Percentiles rank a stretch among this genome's conserved stretches.
Conservation (phyloP, 1,140 invertebrate genomes). For the Pseudomyrmex concolor region DNA sequence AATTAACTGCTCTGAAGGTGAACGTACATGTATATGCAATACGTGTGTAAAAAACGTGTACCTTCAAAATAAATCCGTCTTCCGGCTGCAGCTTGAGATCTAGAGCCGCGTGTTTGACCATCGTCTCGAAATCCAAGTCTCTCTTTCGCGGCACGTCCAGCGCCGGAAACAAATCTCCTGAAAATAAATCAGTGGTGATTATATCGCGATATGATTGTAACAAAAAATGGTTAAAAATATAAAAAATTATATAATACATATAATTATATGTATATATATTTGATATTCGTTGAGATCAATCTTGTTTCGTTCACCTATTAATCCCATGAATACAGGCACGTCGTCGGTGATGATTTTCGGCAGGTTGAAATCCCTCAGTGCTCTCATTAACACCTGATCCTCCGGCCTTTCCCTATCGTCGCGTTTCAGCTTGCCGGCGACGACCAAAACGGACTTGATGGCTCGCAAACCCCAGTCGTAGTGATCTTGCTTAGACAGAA, state of each 20-base stretch:
- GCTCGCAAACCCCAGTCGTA: constrained; percentile 97
- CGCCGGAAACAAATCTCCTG: constrained; percentile 94
- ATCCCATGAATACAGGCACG: constrained; percentile 95
- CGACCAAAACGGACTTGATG: constrained; percentile 94
- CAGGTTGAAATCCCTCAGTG: constrained; percentile 97
- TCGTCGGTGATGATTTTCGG: constrained; percentile 98
- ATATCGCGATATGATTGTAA: no score
- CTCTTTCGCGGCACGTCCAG: constrained; percentile 90
- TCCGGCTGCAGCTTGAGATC: constrained; percentile 96
- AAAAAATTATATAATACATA: no score
- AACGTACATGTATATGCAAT: constrained; percentile 1
- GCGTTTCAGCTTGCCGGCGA: constrained; percentile 94
- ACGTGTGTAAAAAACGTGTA: constrained; percentile 65
- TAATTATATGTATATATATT: no score
- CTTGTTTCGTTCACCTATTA: constrained; percentile 86
- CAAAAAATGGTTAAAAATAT: no score
- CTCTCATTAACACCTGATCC: constrained; percentile 90
- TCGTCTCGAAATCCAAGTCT: constrained; percentile 93
- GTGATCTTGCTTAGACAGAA: constrained; percentile 95
- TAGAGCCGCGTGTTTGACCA: constrained; percentile 90
- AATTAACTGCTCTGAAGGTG: constrained; percentile 19
- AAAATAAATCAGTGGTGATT: no score
- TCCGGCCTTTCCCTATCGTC: constrained; percentile 91
- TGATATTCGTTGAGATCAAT: constrained; percentile 28
- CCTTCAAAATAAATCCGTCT: constrained; percentile 94